These are phyloP conservation scores for Salvelinus sp. DNA, from an alignment of 2,113 vertebrate species.

Conservation along the genomic window DNA sequence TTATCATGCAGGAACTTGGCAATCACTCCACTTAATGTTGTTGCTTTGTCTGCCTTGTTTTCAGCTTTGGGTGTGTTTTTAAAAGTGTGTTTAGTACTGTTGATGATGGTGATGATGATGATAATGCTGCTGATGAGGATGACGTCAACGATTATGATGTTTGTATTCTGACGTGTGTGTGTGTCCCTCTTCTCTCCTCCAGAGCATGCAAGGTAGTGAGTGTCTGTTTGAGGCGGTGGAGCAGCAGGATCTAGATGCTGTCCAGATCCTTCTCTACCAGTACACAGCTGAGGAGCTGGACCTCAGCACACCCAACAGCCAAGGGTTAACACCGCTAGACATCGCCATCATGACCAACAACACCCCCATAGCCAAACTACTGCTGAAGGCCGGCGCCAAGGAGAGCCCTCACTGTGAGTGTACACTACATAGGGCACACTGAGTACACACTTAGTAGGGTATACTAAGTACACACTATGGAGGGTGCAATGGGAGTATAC, in stretches of 20 bases:
- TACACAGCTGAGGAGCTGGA: slow-evolving; percentile 90
- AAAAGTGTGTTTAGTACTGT: too few species aligned
- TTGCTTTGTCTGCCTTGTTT: too few species aligned
- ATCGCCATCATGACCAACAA: slow-evolving; percentile 96
- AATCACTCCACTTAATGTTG: too few species aligned
- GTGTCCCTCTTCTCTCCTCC: background rate
- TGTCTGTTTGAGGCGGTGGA: slow-evolving; percentile 92
- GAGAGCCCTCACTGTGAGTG: slow-evolving; percentile 97
- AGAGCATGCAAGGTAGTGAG: slow-evolving; percentile 91
- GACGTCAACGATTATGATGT: background rate
- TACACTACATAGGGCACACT: background rate
- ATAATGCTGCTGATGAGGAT: too few species aligned
- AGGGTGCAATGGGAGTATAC: too few species aligned
- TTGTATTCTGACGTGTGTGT: background rate
- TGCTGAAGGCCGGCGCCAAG: slow-evolving; percentile 86
- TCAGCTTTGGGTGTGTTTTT: too few species aligned
- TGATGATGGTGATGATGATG: too few species aligned
- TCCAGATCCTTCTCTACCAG: slow-evolving; percentile 89
- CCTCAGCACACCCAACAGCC: slow-evolving; percentile 90
- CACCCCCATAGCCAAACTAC: slow-evolving; percentile 85
- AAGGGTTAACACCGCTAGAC: slow-evolving; percentile 90
- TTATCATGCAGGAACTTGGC: background rate
- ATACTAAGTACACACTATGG: background rate
- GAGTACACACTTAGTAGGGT: background rate
- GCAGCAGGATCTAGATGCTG: slow-evolving; percentile 92